Evolutionary conservation across 2,113 vertebrate genomes (phyloP).

Genomic region (Gallinago media): DNA sequence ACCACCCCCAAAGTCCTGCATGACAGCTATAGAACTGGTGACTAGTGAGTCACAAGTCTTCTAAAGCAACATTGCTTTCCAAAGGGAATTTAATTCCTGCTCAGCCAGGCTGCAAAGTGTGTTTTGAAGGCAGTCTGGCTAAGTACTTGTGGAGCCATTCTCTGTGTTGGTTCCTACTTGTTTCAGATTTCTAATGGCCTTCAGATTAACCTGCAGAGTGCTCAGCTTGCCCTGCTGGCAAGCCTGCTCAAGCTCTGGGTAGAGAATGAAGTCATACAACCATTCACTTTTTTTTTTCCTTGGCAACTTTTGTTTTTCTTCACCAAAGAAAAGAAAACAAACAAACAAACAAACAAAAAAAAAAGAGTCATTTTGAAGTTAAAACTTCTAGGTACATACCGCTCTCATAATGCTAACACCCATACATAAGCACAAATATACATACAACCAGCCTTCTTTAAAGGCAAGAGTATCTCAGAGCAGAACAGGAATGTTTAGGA

Average conservation of each 20-base stretch:
- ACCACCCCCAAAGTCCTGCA: not conserved
- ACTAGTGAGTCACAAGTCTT: not conserved
- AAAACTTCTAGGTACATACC: not conserved
- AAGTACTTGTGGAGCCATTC: rapidly evolving
- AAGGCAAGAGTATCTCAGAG: not conserved
- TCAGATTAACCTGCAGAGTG: not conserved
- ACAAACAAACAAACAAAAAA: not conserved
- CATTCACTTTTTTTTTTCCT: not conserved
- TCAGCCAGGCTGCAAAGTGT: not conserved
- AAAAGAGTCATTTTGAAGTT: not conserved
- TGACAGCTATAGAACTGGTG: not conserved
- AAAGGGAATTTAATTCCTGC: not conserved
- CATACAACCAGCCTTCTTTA: too few species aligned
- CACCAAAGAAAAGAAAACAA: not conserved
- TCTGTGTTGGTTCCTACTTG: not conserved
- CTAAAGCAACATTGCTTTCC: not conserved
- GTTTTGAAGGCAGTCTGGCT: not conserved
- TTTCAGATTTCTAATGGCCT: not conserved
- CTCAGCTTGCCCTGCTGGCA: not conserved
- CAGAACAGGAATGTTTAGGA: not conserved
- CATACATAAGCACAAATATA: not conserved
- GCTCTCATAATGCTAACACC: not conserved
- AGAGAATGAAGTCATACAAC: not conserved
- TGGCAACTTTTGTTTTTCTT: not conserved
- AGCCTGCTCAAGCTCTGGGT: not conserved